These are phyloP conservation scores for Sebastes steindachneri DNA, from an alignment of 2,797 vertebrate species.

Conservation along the genomic window DNA sequence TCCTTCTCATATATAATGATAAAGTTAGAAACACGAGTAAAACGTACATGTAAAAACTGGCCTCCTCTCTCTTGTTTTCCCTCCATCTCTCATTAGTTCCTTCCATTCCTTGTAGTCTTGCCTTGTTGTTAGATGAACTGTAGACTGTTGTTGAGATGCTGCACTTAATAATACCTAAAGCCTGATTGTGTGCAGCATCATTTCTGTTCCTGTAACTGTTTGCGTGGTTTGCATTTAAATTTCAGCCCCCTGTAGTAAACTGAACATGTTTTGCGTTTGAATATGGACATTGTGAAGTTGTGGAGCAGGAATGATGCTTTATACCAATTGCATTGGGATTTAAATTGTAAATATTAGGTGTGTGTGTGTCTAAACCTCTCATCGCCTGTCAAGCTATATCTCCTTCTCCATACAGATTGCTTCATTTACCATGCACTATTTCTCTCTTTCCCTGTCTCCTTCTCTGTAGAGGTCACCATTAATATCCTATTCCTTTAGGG, in stretches of 20 bases:
- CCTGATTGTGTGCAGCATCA: too few species aligned
- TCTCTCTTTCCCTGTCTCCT: not conserved
- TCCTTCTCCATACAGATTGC: not conserved
- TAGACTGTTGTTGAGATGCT: not conserved
- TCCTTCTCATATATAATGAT: not conserved
- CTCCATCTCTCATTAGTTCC: not conserved
- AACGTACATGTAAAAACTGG: too few species aligned
- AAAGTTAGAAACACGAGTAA: not conserved
- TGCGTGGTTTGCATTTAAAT: not conserved
- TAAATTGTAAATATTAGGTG: not conserved
- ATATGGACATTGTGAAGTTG: not conserved
- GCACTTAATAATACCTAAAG: not conserved
- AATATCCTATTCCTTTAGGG: conserved; percentile 53
- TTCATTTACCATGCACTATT: not conserved
- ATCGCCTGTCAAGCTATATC: not conserved
- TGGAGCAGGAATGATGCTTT: not conserved
- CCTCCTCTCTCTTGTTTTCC: not conserved
- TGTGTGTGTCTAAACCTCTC: not conserved
- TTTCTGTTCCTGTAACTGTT: not conserved
- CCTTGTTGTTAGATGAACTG: not conserved
- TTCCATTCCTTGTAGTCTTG: not conserved
- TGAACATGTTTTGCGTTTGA: not conserved
- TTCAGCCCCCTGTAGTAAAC: not conserved
- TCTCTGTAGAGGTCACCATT: conserved; percentile 56
- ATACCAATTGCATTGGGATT: not conserved